Evolutionary conservation across 1,140 invertebrate species (phyloP), one percentile per base, ranked within the genome.

Genomic region (Drosophila lacteicornis): DNA sequence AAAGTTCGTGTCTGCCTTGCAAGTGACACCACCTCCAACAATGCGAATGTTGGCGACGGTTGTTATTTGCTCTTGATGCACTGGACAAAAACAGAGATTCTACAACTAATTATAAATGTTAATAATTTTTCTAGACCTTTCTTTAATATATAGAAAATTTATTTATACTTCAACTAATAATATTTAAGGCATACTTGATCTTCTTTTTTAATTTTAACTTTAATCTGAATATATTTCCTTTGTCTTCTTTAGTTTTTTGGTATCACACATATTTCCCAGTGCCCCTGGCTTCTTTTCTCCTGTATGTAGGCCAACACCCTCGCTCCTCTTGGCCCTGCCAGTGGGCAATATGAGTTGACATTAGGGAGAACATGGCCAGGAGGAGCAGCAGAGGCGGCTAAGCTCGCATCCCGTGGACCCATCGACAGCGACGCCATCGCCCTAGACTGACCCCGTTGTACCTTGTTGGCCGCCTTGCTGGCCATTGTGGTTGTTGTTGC

Each of bases 401-500:
- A 2, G 51, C 69, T 74, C 46, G 67, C 67, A 58, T 58, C 50
- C 67, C 67, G 27, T 25, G 68, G 67, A 58, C 65, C 65, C 69
- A 73, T 60, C 55, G 53, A 33, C 67, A 45, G 49, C 67, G 63
- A 61, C 25, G 55, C 25, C 65, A 85, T 78, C 82, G 82, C 82
- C 82, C 82, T 85, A 79, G 60, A 78, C 78, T 86, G 82, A 85
- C 82, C 82, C 61, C 82, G 69, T 82, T 85, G 79, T 77, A 67
- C 45, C 47, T 59, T 33, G 51, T 58, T 67, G 51, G 62, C 55
- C 33, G 53, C 12, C 51, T 65, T 30, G 8, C 61, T 59, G 27
- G 1, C 36, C 38, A 42, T 57, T 45, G 47, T 56, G 11, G 43
- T 49, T 59, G 50, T 59, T 45, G 43, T 2, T 27, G 15, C 9